Evolutionary conservation across 2,888 invertebrate genomes (phyloP).

Genomic region (Venusia cambrica): DNA sequence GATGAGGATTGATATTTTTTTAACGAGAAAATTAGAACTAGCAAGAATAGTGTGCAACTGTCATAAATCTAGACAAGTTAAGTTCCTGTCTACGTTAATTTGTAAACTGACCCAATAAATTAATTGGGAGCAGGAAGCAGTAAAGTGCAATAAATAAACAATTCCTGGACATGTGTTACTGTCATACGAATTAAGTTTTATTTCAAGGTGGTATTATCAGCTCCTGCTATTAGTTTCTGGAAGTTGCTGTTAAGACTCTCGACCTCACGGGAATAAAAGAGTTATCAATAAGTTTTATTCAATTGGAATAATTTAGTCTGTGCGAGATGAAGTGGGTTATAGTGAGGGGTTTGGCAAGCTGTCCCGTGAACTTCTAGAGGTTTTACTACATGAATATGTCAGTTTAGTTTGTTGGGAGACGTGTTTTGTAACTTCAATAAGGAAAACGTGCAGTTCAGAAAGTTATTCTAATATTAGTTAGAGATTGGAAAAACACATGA

Average conservation of each 20-base stretch:
- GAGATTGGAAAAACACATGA: too few relatives aligned
- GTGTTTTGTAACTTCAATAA: neutral
- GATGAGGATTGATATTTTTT: slow-evolving; percentile 3
- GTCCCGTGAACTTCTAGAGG: slow-evolving; percentile 25
- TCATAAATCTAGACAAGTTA: slow-evolving; percentile 54
- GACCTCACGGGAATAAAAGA: slow-evolving; percentile 64
- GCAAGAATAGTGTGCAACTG: slow-evolving; percentile 28
- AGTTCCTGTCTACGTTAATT: slow-evolving; percentile 66
- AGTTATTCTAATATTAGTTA: too few relatives aligned
- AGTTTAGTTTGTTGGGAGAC: neutral
- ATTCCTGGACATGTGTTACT: slow-evolving; percentile 53
- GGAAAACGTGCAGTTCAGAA: neutral
- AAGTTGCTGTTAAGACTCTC: slow-evolving; percentile 60
- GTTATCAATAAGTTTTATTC: slow-evolving; percentile 73
- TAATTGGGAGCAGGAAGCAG: slow-evolving; percentile 67
- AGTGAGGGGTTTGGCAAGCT: slow-evolving; percentile 37
- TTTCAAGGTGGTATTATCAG: slow-evolving; percentile 47
- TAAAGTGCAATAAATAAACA: slow-evolving; percentile 71
- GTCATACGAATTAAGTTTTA: slow-evolving; percentile 52
- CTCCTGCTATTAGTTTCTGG: slow-evolving; percentile 61
- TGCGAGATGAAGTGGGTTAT: slow-evolving; percentile 35
- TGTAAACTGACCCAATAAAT: slow-evolving; percentile 68
- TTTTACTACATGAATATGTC: slow-evolving; percentile 18
- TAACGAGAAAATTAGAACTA: slow-evolving; percentile 9
- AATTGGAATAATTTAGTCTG: slow-evolving; percentile 54